Conservation (phyloP, 1,140 invertebrate genomes). For the Heliconius congener region DNA sequence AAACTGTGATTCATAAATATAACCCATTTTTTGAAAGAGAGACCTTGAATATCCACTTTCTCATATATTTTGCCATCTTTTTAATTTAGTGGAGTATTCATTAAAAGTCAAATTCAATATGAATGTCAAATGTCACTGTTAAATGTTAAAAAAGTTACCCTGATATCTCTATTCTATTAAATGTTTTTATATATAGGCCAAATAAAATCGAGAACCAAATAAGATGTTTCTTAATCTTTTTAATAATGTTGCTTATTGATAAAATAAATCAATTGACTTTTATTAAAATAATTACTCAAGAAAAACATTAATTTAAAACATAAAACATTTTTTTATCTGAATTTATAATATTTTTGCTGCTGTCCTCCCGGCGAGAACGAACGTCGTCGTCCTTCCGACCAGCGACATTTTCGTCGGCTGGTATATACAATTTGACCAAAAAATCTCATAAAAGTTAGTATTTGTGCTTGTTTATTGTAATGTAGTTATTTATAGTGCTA, state of each 20-base stretch:
- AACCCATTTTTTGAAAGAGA: not conserved
- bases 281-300: no score
- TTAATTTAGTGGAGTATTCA: conserved; percentile 1
- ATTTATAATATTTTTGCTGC: conserved; percentile 40
- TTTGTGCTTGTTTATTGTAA: conserved; percentile 14
- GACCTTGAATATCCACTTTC: not conserved
- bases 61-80: not conserved
- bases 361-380: conserved; percentile 50
- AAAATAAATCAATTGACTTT: no score
- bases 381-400: conserved; percentile 61
- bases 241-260: no score
- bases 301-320: not conserved
- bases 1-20: not conserved
- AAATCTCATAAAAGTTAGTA: conserved; percentile 70
- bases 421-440: conserved; percentile 56
- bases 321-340: not conserved
- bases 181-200: no score
- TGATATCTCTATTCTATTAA: not conserved
- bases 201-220: not conserved
- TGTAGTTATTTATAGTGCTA: not conserved
- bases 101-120: not conserved
- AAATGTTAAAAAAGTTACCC: not conserved
- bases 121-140: not conserved
- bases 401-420: conserved; percentile 74
- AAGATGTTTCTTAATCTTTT: no score